phyloP scores from a whole-genome alignment of 2,888 invertebrate genomes.

The Hydriomena furcata region DNA sequence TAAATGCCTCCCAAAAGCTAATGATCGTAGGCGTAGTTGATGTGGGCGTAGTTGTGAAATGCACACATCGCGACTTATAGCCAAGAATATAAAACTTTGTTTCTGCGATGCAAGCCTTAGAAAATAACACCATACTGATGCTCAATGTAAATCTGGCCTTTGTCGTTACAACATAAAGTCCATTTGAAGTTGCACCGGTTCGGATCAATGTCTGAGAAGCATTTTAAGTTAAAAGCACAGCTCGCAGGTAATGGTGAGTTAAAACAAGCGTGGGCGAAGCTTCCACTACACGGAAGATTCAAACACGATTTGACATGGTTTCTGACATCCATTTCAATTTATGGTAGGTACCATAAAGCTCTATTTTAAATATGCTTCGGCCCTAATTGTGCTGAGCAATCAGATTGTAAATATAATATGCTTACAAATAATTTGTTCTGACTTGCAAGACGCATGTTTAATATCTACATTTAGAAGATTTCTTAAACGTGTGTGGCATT shows the following conservation, averaged over 20 bases:
- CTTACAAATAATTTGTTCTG: conserved; percentile 1
- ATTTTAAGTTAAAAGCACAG: conserved; percentile 50
- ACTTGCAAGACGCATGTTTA: background rate
- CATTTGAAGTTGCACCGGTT: conserved; percentile 35
- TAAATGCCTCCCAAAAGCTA: conserved; percentile 49
- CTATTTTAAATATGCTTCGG: conserved; percentile 1
- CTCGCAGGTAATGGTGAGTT: conserved; percentile 57
- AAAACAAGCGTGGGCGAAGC: conserved; percentile 57
- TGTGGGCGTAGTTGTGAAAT: conserved; percentile 66
- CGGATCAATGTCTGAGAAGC: conserved; percentile 42
- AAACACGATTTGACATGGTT: conserved; percentile 52
- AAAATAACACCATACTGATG: conserved; percentile 23
- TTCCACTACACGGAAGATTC: conserved; percentile 47
- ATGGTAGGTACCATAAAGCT: conserved; percentile 20
- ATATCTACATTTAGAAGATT: conserved; percentile 30
- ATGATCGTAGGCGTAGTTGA: conserved; percentile 55
- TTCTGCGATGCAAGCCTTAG: conserved; percentile 52
- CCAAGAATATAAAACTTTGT: conserved; percentile 38
- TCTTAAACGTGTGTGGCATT: conserved; percentile 2
- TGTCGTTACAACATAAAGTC: conserved; percentile 36
- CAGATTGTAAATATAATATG: conserved; percentile 10
- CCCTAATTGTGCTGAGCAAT: background rate
- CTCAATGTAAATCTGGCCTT: conserved; percentile 32
- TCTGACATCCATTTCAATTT: conserved; percentile 47
- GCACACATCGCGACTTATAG: conserved; percentile 52